Evolutionary conservation across 2,797 vertebrate genomes (phyloP).

Genomic region (Menidia menidia): DNA sequence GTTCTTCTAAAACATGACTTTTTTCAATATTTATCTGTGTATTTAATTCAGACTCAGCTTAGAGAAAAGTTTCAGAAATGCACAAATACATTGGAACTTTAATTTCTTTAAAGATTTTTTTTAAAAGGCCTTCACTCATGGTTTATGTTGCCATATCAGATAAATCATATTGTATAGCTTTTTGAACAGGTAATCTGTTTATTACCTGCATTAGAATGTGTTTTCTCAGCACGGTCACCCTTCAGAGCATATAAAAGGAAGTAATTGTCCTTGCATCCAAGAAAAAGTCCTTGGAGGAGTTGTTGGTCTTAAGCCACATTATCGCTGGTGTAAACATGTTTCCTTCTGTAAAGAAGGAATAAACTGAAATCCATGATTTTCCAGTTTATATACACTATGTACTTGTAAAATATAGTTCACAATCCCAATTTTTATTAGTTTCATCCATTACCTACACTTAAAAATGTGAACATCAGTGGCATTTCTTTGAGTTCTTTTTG

Average conservation of each 20-base stretch:
- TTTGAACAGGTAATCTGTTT: neutral
- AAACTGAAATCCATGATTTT: neutral
- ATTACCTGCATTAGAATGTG: neutral
- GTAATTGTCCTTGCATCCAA: neutral
- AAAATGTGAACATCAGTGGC: too few species aligned
- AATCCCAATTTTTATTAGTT: neutral
- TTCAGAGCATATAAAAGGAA: neutral
- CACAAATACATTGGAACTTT: neutral
- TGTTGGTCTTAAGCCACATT: neutral
- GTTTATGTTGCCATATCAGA: neutral
- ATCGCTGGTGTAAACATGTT: neutral
- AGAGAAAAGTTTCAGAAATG: neutral
- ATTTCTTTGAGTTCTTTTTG: neutral
- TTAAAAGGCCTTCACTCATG: neutral
- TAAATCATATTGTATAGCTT: neutral
- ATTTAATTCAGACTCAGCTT: constrained; percentile 47
- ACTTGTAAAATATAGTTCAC: neutral
- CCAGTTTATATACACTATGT: neutral
- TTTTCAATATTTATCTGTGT: constrained; percentile 87
- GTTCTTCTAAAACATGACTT: constrained; percentile 98
- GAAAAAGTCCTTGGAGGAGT: fast-evolving
- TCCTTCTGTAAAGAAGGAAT: too few species aligned
- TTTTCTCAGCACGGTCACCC: neutral
- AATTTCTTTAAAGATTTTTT: neutral
- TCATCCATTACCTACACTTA: neutral